Conservation (phyloP, 2,113 vertebrate species). For the Natator depressus region DNA sequence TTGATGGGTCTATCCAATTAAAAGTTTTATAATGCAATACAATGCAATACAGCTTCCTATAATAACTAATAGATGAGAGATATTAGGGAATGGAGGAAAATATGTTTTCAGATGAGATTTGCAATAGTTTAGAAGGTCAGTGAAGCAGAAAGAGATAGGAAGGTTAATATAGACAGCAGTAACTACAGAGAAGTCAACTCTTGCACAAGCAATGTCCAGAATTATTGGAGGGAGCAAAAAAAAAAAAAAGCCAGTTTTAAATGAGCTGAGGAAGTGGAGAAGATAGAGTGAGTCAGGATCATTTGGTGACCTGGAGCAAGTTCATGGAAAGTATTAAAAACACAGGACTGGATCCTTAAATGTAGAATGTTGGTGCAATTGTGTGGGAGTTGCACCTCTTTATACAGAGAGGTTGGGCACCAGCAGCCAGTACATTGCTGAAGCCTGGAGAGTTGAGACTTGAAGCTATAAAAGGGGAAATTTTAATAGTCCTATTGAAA, state of each 20-base stretch:
- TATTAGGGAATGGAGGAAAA: not conserved
- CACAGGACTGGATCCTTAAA: not conserved
- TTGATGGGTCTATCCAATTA: not conserved
- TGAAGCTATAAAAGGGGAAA: not conserved
- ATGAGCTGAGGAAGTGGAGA: not conserved
- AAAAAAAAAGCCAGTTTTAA: not conserved
- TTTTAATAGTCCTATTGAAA: not conserved
- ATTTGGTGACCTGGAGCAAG: not conserved
- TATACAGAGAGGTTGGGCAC: not conserved
- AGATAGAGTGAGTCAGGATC: not conserved
- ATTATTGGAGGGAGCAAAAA: not conserved
- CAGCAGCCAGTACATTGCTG: not conserved
- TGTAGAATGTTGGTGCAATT: not conserved
- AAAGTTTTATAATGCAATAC: not conserved
- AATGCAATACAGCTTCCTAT: not conserved
- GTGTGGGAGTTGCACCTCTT: not conserved
- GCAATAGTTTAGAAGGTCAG: not conserved
- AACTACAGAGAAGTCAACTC: not conserved
- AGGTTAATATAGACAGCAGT: not conserved
- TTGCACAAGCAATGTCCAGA: not conserved
- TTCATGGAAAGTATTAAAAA: not conserved
- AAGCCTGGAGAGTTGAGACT: not conserved
- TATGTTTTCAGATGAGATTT: not conserved
- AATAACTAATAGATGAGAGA: not conserved
- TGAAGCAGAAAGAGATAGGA: not conserved